Evolutionary conservation across 2,888 invertebrate species (phyloP).

Genomic region (Malthinus flaveolus): DNA sequence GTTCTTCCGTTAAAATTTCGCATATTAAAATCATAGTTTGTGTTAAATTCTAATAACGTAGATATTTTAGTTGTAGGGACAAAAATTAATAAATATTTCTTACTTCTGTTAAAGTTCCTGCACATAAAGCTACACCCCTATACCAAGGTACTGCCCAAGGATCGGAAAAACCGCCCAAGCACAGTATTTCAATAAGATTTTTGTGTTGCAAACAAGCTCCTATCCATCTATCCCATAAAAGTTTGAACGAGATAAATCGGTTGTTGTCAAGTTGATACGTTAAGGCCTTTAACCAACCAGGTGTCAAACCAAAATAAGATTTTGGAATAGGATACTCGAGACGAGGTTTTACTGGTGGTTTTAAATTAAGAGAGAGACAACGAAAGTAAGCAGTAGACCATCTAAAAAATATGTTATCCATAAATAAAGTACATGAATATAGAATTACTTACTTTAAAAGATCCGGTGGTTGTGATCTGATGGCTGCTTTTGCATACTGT

Average conservation of each 20-base stretch:
- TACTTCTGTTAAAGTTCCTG: constrained; percentile 68
- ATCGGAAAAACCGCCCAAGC: constrained; percentile 70
- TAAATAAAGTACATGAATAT: background rate
- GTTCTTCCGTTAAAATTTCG: constrained; percentile 79
- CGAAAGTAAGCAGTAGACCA: constrained; percentile 86
- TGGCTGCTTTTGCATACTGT: constrained; percentile 88
- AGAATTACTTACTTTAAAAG: constrained; percentile 60
- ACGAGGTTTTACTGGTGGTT: constrained; percentile 79
- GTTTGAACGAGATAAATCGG: constrained; percentile 48
- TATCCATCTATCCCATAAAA: constrained; percentile 62
- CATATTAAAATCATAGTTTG: constrained; percentile 81
- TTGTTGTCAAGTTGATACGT: constrained; percentile 70
- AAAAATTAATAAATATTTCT: constrained; percentile 21
- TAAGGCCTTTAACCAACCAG: constrained; percentile 77
- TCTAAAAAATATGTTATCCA: constrained; percentile 43
- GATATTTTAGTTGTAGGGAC: background rate
- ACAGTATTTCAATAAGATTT: constrained; percentile 69
- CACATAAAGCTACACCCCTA: constrained; percentile 75
- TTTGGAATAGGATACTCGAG: constrained; percentile 73
- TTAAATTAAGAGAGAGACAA: constrained; percentile 74
- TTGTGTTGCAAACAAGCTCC: constrained; percentile 67
- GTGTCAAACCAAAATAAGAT: constrained; percentile 74
- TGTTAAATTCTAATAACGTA: constrained; percentile 64
- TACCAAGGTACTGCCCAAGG: constrained; percentile 69
- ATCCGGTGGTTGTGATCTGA: constrained; percentile 87